Evolutionary conservation across 2,888 invertebrate genomes (phyloP), one percentile per base, ranked within the genome.

Genomic region (Cordilura impudica): DNA sequence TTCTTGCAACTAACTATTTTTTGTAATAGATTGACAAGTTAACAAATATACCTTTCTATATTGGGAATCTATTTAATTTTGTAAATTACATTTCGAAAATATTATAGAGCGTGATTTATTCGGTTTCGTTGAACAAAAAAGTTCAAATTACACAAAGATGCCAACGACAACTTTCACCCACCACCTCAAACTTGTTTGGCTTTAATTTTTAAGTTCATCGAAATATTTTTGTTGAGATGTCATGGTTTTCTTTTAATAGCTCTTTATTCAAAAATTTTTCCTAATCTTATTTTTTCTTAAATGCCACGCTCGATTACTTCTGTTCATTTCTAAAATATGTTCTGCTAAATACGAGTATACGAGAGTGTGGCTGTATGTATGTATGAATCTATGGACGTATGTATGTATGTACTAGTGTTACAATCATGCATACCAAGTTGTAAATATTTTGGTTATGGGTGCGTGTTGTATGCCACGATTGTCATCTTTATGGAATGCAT

Each of bases 381-480:
- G n/a, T n/a, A n/a, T n/a, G n/a, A n/a, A n/a, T n/a, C n/a, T n/a
- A n/a, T n/a, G n/a, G n/a, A 39, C n/a, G n/a, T n/a, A 35, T n/a
- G 12, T 12, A n/a, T n/a, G n/a, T n/a, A n/a, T n/a, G n/a, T n/a
- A n/a, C n/a, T n/a, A 39, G 12, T 39, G 12, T 31, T 6, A 31
- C 31, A 31, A 39, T n/a, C 35, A 39, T 39, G 12, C n/a, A 1
- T n/a, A 39, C 4, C n/a, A 39, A 1, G n/a, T 31, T 31, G 53
- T 54, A 75, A 78, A 71, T 71, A 61, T 67, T 71, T 79, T 71
- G 71, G 61, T 75, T 67, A 39, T 45, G 53, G 56, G 67, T 63
- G 79, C 67, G 79, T 79, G 75, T 79, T 75, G 67, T 56, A 65
- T 63, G 75, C 67, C 71, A 72, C 75, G 75, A 79, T 75, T 79